Evolutionary conservation across 2,113 vertebrate species (phyloP).

Genomic region (Apus apus): DNA sequence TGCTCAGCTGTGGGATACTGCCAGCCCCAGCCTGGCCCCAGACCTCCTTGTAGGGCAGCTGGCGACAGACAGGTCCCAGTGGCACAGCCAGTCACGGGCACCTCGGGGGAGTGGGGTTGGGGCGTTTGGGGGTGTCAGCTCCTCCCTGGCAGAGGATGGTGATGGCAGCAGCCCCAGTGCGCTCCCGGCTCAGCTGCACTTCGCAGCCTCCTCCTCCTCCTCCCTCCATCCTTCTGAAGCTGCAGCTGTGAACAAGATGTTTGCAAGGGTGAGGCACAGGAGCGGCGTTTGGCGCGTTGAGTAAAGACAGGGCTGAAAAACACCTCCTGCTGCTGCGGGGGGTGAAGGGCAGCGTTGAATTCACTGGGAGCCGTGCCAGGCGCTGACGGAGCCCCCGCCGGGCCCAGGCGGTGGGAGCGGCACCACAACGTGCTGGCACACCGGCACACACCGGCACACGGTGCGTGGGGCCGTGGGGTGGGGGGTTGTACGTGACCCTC

Average conservation of each 20-base stretch:
- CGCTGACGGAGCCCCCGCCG: background rate
- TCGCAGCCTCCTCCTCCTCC: background rate
- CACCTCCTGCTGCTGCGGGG: constrained; percentile 7
- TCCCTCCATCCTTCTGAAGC: constrained; percentile 5
- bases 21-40: background rate
- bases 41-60: background rate
- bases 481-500: no score
- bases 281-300: background rate
- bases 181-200: background rate
- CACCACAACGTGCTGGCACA: no score
- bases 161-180: rapidly evolving
- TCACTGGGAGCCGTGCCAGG: background rate
- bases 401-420: background rate
- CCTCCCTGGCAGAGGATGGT: background rate
- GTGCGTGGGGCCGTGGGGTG: no score
- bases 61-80: background rate
- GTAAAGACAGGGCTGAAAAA: constrained; percentile 20
- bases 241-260: constrained; percentile 32
- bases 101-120: background rate
- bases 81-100: rapidly evolving
- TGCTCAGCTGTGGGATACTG: background rate
- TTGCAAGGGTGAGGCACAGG: background rate
- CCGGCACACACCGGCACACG: no score
- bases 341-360: background rate
- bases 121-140: background rate